A percentile compares a stretch with the other conserved stretches of the same genome.
These are phyloP conservation scores for Bugula neritina DNA, from an alignment of 2,888 invertebrate genomes.

Conservation along the genomic window DNA sequence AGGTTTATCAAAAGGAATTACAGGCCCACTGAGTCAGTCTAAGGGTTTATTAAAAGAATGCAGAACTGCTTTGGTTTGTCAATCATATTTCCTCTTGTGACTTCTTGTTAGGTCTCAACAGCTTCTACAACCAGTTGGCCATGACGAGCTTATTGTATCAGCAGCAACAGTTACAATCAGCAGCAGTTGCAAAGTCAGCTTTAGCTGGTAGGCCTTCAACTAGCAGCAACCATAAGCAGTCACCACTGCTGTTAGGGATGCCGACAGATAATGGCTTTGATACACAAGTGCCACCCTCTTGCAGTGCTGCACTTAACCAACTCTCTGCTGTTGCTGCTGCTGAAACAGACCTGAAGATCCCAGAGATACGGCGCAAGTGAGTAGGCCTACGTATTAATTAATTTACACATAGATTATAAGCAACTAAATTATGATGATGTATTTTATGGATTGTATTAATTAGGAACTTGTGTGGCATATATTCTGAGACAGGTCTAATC, in stretches of 20 bases:
- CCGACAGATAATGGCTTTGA: neutral
- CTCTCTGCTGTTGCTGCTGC: neutral
- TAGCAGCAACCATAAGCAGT: neutral
- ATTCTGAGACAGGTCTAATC: neutral
- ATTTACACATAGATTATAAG: neutral
- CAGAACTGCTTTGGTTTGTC: too few species aligned
- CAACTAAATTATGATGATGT: neutral
- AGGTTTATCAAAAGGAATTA: too few species aligned
- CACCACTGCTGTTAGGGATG: neutral
- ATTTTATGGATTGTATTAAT: neutral
- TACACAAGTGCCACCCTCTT: neutral
- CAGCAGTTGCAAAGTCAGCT: neutral
- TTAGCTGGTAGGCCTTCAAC: neutral
- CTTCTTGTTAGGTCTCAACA: constrained; percentile 15
- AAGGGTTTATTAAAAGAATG: too few species aligned
- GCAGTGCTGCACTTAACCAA: neutral
- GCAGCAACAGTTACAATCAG: constrained; percentile 20
- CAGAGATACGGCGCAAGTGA: constrained; percentile 22
- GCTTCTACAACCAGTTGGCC: constrained; percentile 20
- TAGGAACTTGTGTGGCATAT: neutral
- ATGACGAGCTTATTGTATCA: constrained; percentile 22
- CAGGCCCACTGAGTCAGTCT: too few species aligned
- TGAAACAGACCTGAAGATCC: neutral
- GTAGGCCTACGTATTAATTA: neutral
- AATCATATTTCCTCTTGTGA: too few species aligned